Base-by-base conservation (phyloP, 2,888 invertebrate genomes). In the Ochropacha duplaris region DNA sequence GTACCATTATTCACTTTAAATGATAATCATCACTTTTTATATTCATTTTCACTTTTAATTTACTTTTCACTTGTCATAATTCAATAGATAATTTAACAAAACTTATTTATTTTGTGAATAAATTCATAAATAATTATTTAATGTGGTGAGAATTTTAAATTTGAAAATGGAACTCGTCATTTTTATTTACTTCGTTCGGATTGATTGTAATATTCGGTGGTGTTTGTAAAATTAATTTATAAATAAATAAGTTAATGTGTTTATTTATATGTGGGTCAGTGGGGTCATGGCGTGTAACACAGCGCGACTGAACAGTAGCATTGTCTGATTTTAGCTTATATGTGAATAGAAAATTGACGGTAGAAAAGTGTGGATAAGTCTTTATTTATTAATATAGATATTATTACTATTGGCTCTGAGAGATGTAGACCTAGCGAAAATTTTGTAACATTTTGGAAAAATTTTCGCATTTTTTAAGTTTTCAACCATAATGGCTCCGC, bases 271-370 rank as follows among this genome's bases (percentile, higher is more conserved):
- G 31, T 86, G 74, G 87, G 91, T 89, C 89, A 88, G 72, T 75
- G 79, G 81, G 84, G 86, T 82, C 81, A 76, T 76, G 64, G 74
- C 84, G 84, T 83, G 86, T 81, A 75, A 78, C 78, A 79, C 83
- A 78, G 75, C 71, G 68, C 80, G 79, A 92, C 92, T 92, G 90
- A 90, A 86, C 89, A 77, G 84, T 73, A 73, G 83, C 79, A 85
- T 84, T 86, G 86, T 87, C 76, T 80, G 82, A 84, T 82, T 83
- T 90, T 89, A 86, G 83, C 86, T 92, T 92, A 90, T 92, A 92
- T 91, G 88, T 83, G 86, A 84, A 81, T 83, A 84, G 80, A 77
- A 87, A 81, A 81, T 74, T 64, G 60, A 39, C 58, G 75, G 65
- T 60, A 76, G 81, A 74, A 69, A 84, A 69, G 60, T 69, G n/a